A percentile compares a stretch with the other conserved stretches of the same genome.
These are phyloP conservation scores for Bombus affinis DNA, from an alignment of 1,140 invertebrate species.

Conservation along the genomic window DNA sequence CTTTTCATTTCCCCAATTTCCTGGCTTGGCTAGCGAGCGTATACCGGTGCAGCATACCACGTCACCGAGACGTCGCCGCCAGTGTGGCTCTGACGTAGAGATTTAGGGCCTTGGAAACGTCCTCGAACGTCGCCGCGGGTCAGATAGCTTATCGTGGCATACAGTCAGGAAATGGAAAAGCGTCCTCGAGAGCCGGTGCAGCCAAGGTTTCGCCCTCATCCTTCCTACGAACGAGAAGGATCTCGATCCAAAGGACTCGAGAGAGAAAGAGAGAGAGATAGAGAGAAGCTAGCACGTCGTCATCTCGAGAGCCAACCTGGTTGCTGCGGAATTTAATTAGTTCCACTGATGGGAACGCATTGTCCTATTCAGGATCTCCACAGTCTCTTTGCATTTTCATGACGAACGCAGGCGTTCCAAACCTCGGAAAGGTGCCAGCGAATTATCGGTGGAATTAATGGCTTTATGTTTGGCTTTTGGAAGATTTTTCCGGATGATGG, in stretches of 20 bases:
- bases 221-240: neutral
- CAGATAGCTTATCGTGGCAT: neutral
- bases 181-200: neutral
- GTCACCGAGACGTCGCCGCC: neutral
- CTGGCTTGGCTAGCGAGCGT: neutral
- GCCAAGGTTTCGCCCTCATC: neutral
- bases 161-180: slow-evolving; percentile 9
- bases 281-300: neutral
- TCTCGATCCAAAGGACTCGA: neutral
- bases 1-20: slow-evolving; percentile 16
- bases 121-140: slow-evolving; percentile 2
- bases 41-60: neutral
- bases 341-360: slow-evolving; percentile 10
- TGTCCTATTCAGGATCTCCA: neutral
- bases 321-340: slow-evolving; percentile 3
- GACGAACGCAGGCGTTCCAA: neutral
- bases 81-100: neutral
- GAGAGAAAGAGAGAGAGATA: neutral
- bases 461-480: neutral
- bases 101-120: slow-evolving; percentile 7
- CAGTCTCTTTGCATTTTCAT: neutral
- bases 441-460: neutral
- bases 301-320: neutral
- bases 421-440: neutral
- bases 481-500: too few relatives aligned